These are phyloP conservation scores for Malaclemys terrapin DNA, from an alignment of 2,113 vertebrate genomes.

Conservation along the genomic window DNA sequence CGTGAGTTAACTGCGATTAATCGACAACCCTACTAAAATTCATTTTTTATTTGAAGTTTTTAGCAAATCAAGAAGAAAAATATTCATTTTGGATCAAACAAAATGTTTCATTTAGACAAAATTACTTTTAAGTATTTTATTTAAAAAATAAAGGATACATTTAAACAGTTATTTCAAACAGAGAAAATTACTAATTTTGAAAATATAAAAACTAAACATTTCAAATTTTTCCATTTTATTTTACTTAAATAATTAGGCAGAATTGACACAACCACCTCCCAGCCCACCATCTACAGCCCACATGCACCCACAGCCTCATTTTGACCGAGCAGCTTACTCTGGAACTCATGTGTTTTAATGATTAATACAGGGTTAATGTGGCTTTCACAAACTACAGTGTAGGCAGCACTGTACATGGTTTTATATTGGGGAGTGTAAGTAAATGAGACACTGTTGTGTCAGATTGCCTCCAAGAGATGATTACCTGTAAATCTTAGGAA, in stretches of 20 bases:
- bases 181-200: neutral
- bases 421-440: neutral
- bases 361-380: neutral
- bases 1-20: too few relatives aligned
- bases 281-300: neutral
- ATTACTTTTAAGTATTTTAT: neutral
- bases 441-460: neutral
- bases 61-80: too few relatives aligned
- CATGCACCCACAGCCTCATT: neutral
- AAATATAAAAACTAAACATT: neutral
- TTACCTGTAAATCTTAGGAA: neutral
- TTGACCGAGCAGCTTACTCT: neutral
- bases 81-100: too few relatives aligned
- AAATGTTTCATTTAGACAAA: too few relatives aligned
- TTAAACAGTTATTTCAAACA: neutral
- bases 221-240: too few relatives aligned
- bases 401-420: neutral
- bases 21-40: too few relatives aligned
- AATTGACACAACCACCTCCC: neutral
- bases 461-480: neutral
- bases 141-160: neutral
- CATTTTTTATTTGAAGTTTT: too few relatives aligned
- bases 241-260: neutral
- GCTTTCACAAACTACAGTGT: constrained; percentile 12
- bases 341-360: neutral